Evolutionary conservation across 2,888 invertebrate genomes (phyloP).

Genomic region (Phymatocera aterrima): DNA sequence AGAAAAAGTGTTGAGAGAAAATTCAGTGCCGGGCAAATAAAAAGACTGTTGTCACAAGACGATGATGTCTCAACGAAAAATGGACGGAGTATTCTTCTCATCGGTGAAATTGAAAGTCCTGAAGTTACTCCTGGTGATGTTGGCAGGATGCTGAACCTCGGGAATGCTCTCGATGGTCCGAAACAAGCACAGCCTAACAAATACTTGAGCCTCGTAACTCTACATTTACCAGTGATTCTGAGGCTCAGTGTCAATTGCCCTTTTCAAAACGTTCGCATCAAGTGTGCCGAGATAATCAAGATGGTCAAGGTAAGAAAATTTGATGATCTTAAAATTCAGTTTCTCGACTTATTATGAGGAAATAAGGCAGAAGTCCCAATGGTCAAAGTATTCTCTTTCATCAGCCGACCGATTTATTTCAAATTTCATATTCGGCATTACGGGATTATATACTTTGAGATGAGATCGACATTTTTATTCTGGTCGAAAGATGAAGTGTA

Average conservation of each 20-base stretch:
- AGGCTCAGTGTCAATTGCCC: conserved; percentile 79
- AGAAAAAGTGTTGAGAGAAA: conserved; percentile 66
- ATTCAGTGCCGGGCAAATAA: conserved; percentile 69
- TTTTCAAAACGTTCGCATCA: conserved; percentile 78
- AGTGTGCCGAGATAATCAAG: conserved; percentile 77
- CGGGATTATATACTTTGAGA: no score
- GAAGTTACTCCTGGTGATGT: conserved; percentile 73
- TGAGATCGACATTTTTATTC: no score
- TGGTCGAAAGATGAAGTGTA: no score
- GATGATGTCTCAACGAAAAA: conserved; percentile 70
- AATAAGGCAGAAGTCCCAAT: no score
- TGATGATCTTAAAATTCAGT: background rate
- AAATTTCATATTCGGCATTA: no score
- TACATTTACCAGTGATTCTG: conserved; percentile 78
- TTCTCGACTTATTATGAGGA: background rate
- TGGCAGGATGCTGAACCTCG: conserved; percentile 73
- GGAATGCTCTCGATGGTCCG: conserved; percentile 70
- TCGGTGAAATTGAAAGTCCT: conserved; percentile 68
- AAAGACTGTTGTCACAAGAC: conserved; percentile 69
- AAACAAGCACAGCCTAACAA: conserved; percentile 74
- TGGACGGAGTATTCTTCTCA: conserved; percentile 59
- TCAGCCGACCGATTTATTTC: no score
- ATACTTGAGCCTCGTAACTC: conserved; percentile 76
- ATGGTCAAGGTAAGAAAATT: conserved; percentile 77
- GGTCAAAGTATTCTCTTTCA: no score